Conservation (phyloP, 2,888 invertebrate genomes). For the Melanargia galathea region DNA sequence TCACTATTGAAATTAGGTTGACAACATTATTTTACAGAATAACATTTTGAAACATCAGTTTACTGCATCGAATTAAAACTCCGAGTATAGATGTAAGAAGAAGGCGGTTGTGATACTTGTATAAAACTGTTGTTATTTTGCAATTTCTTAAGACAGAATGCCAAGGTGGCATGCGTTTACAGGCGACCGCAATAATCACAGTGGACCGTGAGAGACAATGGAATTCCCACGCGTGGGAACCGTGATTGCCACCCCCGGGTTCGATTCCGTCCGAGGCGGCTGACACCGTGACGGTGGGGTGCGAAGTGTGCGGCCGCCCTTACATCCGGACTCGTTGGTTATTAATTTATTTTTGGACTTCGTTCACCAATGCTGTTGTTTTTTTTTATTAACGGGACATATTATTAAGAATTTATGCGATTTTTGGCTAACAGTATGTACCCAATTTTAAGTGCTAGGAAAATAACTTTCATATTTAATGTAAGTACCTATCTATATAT, state of each 20-base stretch:
- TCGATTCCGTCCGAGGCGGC: conserved; percentile 56
- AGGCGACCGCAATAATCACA: conserved; percentile 66
- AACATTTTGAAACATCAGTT: too few species aligned
- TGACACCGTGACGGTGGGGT: conserved; percentile 74
- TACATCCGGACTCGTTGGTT: conserved; percentile 68
- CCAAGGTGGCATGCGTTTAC: conserved; percentile 12
- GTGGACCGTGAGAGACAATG: conserved; percentile 76
- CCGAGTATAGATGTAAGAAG: too few species aligned
- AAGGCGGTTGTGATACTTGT: too few species aligned
- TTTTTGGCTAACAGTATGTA: too few species aligned
- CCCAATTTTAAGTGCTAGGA: too few species aligned
- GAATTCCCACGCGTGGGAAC: conserved; percentile 69
- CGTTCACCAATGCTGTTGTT: neutral
- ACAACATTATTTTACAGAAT: too few species aligned
- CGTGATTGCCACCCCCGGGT: conserved; percentile 71
- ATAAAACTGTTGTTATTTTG: neutral
- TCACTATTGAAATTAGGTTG: too few species aligned
- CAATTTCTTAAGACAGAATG: conserved; percentile 4
- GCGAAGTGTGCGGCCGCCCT: conserved; percentile 62
- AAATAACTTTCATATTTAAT: too few species aligned
- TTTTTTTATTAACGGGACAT: neutral
- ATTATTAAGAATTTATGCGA: too few species aligned
- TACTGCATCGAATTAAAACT: too few species aligned
- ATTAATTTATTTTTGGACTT: conserved; percentile 44
- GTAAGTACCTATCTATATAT: too few species aligned